Base-by-base conservation (phyloP, 64 coral and sea anemone genomes). In the Actinia tenebrosa region DNA sequence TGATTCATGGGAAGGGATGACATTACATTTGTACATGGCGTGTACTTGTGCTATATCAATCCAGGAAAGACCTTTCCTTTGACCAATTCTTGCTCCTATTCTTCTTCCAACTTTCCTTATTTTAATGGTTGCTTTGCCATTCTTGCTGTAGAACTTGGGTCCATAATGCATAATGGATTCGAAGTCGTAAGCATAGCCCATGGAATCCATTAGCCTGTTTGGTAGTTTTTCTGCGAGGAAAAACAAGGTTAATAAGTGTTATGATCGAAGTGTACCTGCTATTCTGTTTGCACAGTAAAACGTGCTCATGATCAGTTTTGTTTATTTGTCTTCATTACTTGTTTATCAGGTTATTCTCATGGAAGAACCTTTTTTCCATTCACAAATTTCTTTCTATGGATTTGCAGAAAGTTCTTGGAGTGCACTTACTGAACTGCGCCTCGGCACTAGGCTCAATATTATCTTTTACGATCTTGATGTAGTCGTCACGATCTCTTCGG, bases 161-260 rank as follows among this genome's bases (percentile, higher is more conserved):
- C 96, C 96, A n/a, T 98, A 98, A 84, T 98, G 96, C 96, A 98
- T 98, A 45, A 98, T 94, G 25, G 93, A 95, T 80, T 88, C 86
- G 60, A 92, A 98, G 83, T 98, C 96, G 53, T 98, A 98, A 0
- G 93, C 96, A 54, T 95, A 98, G 3, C 80, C 88, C 91, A 95
- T 98, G 11, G 93, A 95, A 53, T 98, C 93, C 93, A 98, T 90
- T 0, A 90, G 71, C 54, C 84, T 92, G 25, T 60, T 92, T 15
- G 93, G 93, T 90, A 98, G 92, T 77, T 95, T 98, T 56, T 95
- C 96, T 98, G 82, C 1, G 16, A 22, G 80, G 18, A 68, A 83
- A 56, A 89, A 20, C 22, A 77, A 43, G 16, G 56, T 64, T 42
- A 30, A 66, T 66, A 19, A 75, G 69, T 13, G n/a, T 10, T 0